phyloP scores from a whole-genome alignment of 2,888 invertebrate genomes.

The Matsumyia berberina region DNA sequence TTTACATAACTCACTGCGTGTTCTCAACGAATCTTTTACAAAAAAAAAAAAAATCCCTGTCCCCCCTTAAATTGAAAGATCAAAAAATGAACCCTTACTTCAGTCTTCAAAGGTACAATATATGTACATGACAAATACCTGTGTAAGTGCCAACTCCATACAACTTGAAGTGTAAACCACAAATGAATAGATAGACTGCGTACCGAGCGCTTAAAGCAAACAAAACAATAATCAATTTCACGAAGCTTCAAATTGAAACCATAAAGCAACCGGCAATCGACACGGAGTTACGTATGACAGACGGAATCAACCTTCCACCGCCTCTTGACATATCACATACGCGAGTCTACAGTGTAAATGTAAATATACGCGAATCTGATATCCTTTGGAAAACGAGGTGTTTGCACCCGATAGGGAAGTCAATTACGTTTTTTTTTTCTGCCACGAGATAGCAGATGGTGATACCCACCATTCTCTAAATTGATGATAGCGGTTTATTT shows the following conservation, averaged over 20 bases:
- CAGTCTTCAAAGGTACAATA: slow-evolving; percentile 4
- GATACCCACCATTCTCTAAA: slow-evolving; percentile 22
- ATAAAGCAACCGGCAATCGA: slow-evolving; percentile 38
- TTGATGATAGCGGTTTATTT: slow-evolving; percentile 3
- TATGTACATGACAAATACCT: slow-evolving; percentile 52
- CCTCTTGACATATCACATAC: slow-evolving; percentile 8
- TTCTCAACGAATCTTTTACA: background rate
- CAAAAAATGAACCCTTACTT: background rate
- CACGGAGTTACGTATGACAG: background rate
- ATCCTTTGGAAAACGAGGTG: slow-evolving; percentile 47
- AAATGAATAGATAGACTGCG: slow-evolving; percentile 61
- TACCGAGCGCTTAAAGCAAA: slow-evolving; percentile 59
- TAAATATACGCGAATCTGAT: slow-evolving; percentile 47
- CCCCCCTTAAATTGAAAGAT: background rate
- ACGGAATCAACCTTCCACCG: background rate
- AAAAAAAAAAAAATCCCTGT: too few species aligned
- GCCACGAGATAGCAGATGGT: slow-evolving; percentile 38
- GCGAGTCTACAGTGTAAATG: slow-evolving; percentile 17
- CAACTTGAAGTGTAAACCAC: slow-evolving; percentile 67
- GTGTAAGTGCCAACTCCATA: slow-evolving; percentile 44
- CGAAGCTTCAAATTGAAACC: slow-evolving; percentile 67
- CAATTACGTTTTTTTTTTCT: slow-evolving; percentile 56
- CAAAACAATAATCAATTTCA: slow-evolving; percentile 74
- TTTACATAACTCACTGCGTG: background rate
- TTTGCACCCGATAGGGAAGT: slow-evolving; percentile 68